These are phyloP conservation scores for Stratiomys singularior DNA, from an alignment of 2,888 invertebrate genomes.

Conservation along the genomic window DNA sequence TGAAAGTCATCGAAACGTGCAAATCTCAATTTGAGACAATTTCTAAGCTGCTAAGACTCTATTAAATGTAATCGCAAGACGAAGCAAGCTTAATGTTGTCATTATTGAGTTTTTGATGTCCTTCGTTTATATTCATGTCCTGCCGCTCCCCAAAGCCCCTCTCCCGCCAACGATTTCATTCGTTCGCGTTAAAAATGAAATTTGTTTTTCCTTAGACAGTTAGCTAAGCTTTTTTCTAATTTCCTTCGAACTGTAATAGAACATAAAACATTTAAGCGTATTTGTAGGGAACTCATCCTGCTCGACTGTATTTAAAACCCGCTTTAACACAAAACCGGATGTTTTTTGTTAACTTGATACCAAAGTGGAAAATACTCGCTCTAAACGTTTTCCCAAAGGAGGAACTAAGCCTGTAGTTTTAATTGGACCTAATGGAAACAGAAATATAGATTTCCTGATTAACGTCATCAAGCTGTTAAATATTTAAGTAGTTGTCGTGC, in stretches of 20 bases:
- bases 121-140: too few relatives aligned
- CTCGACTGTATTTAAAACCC: too few relatives aligned
- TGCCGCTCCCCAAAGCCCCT: too few relatives aligned
- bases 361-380: neutral
- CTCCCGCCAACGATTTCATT: too few relatives aligned
- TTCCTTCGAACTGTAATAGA: too few relatives aligned
- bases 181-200: too few relatives aligned
- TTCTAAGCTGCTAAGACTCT: neutral
- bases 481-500: constrained; percentile 10
- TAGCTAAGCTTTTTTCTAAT: too few relatives aligned
- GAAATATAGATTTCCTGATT: constrained; percentile 26
- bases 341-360: neutral
- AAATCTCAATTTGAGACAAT: neutral
- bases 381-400: too few relatives aligned
- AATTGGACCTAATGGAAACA: neutral
- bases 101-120: neutral
- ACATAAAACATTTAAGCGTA: too few relatives aligned
- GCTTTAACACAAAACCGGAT: neutral
- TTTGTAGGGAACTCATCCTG: too few relatives aligned
- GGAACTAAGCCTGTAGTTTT: neutral
- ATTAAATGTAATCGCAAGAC: neutral
- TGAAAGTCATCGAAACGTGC: neutral
- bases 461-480: constrained; percentile 4
- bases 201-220: too few relatives aligned
- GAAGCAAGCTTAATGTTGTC: neutral